These are phyloP conservation scores for Lutjanus erythropterus DNA, from an alignment of 2,113 vertebrate genomes.

Conservation along the genomic window DNA sequence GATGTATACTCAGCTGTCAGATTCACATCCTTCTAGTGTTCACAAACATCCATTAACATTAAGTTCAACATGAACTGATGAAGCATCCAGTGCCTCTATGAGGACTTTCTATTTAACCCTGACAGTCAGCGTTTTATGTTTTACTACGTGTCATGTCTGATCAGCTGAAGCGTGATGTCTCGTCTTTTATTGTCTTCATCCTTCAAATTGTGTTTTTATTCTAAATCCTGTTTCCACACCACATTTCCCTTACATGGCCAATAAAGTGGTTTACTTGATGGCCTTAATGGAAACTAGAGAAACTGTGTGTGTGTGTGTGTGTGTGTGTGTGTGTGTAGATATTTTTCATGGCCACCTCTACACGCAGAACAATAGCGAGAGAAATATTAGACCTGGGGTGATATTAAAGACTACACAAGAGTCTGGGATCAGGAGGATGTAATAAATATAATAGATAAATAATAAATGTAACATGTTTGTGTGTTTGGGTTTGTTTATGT, in stretches of 20 bases:
- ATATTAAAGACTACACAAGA: neutral
- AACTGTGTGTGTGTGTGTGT: neutral
- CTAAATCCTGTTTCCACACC: neutral
- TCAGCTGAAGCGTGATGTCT: neutral
- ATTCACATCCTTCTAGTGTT: neutral
- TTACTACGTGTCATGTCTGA: slow-evolving; percentile 1
- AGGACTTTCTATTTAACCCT: slow-evolving; percentile 19
- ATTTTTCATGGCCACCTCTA: neutral
- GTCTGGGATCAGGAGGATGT: neutral
- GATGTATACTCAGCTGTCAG: neutral
- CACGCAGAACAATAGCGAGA: neutral
- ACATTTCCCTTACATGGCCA: neutral
- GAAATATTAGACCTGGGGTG: neutral
- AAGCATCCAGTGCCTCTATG: neutral
- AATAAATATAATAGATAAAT: neutral
- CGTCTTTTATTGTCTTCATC: slow-evolving; percentile 14
- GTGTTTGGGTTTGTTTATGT: slow-evolving; percentile 10
- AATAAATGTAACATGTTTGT: neutral
- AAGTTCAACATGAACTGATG: neutral
- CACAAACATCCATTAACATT: neutral
- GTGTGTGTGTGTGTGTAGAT: neutral
- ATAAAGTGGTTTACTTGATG: neutral
- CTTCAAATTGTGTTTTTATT: neutral
- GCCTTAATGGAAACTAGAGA: neutral
- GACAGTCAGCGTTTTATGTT: slow-evolving; percentile 24